Conservation (phyloP, 92 coral and sea anemone species). For the Phenganax marumi region DNA sequence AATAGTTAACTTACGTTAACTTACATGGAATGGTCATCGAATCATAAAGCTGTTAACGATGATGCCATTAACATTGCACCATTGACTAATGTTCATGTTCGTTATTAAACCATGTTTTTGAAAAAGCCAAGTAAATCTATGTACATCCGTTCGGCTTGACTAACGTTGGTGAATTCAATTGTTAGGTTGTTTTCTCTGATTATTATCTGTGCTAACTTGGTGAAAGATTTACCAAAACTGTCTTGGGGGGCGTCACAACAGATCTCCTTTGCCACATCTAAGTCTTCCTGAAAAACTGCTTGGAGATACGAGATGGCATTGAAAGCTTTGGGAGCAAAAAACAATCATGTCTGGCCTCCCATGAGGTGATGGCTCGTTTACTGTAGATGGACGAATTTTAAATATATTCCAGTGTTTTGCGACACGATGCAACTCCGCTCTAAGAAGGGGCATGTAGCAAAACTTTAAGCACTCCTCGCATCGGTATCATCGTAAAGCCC, state of each 20-base stretch:
- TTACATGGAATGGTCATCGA: not conserved
- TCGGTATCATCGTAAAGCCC: conserved; percentile 58
- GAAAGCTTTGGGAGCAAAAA: conserved; percentile 50
- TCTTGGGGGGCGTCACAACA: conserved; percentile 54
- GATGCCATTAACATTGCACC: not conserved
- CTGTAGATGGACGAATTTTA: conserved; percentile 63
- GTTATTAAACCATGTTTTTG: conserved; percentile 32
- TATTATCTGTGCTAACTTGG: conserved; percentile 51
- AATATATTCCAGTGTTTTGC: conserved; percentile 65
- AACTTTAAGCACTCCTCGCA: conserved; percentile 59
- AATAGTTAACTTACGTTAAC: too few species aligned
- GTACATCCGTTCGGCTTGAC: conserved; percentile 50
- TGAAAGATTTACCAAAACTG: conserved; percentile 37
- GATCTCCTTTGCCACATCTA: conserved; percentile 54
- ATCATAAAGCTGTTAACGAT: too few species aligned
- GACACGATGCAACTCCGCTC: conserved; percentile 47
- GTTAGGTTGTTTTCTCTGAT: conserved; percentile 54
- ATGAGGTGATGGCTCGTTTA: conserved; percentile 55
- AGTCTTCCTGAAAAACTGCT: conserved; percentile 39
- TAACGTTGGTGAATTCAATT: conserved; percentile 31
- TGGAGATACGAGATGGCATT: conserved; percentile 58
- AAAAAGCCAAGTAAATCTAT: conserved; percentile 50
- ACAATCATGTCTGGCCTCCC: conserved; percentile 63
- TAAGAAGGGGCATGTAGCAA: conserved; percentile 52
- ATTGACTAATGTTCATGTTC: not conserved